Conservation (phyloP, 2,888 invertebrate genomes). For the Stegana nigrithorax region DNA sequence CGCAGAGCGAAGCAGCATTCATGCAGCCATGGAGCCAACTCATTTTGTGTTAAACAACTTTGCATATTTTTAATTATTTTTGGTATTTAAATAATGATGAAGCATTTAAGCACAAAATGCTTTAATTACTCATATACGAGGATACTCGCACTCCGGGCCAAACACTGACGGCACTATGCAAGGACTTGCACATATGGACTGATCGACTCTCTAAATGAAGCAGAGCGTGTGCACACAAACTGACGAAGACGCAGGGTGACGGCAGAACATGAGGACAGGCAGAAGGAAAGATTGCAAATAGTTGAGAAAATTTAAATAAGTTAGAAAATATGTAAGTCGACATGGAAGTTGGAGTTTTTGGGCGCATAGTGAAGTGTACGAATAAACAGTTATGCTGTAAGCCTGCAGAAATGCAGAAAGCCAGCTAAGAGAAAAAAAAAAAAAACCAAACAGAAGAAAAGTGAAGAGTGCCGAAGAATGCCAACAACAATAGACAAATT, state of each 20-base stretch:
- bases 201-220: not conserved
- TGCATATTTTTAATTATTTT: conserved; percentile 17
- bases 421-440: too few species aligned
- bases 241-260: not conserved
- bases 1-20: not conserved
- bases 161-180: not conserved
- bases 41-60: conserved; percentile 7
- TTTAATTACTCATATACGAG: conserved; percentile 3
- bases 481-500: too few species aligned
- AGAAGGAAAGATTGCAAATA: not conserved
- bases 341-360: too few species aligned
- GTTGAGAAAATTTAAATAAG: conserved; percentile 5
- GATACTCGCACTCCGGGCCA: not conserved
- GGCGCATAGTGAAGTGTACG: too few species aligned
- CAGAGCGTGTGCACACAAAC: not conserved
- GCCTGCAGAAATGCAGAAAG: too few species aligned
- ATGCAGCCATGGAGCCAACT: not conserved
- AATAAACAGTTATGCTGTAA: too few species aligned
- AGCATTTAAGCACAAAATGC: conserved; percentile 8
- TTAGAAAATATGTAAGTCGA: conserved; percentile 4
- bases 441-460: too few species aligned
- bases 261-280: not conserved
- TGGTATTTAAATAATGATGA: conserved; percentile 17
- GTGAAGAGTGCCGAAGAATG: too few species aligned
- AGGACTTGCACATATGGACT: too few species aligned